These are phyloP conservation scores for Nephrotoma appendiculata DNA, from an alignment of 2,888 invertebrate genomes.

Conservation along the genomic window DNA sequence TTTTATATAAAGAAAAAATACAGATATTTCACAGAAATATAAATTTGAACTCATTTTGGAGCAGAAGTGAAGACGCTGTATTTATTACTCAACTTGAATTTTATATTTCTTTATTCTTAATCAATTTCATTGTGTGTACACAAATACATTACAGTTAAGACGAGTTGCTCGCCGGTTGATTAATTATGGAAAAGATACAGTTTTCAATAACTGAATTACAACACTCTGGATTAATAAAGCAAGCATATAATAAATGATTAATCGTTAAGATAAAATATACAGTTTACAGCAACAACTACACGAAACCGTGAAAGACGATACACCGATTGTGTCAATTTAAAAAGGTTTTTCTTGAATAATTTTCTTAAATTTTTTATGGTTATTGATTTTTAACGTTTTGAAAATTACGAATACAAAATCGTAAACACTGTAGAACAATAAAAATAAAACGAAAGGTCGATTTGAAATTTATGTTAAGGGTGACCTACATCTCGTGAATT, in stretches of 20 bases:
- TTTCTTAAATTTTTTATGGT: background rate
- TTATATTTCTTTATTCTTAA: background rate
- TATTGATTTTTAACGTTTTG: background rate
- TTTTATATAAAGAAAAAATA: background rate
- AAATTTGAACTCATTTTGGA: background rate
- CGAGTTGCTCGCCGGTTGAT: background rate
- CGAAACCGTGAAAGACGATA: background rate
- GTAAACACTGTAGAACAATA: too few species aligned
- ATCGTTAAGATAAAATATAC: background rate
- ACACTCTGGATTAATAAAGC: background rate
- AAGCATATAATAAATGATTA: background rate
- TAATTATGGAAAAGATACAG: background rate
- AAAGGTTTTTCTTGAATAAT: background rate
- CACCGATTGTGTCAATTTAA: background rate
- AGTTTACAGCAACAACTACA: background rate
- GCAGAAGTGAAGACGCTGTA: background rate
- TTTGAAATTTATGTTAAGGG: background rate
- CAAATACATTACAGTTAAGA: background rate
- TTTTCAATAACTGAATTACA: background rate
- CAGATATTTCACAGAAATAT: background rate
- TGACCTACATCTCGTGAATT: background rate
- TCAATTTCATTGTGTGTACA: background rate
- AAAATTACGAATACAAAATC: background rate
- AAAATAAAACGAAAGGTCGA: background rate
- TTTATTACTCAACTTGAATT: background rate